These are phyloP conservation scores for Camponotus floridanus DNA, from an alignment of 1,140 invertebrate species.

Conservation along the genomic window DNA sequence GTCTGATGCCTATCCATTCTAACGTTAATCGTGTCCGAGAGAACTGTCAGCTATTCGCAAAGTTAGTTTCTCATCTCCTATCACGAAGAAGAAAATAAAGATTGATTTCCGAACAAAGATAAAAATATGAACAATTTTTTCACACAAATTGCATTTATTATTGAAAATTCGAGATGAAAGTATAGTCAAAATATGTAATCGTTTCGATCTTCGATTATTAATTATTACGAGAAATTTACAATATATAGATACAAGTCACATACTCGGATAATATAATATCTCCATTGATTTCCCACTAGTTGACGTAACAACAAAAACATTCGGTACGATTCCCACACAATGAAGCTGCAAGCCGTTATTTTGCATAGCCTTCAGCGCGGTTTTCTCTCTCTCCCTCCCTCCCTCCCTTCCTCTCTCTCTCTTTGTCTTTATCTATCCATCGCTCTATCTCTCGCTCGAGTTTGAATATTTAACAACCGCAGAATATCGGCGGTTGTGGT, in stretches of 20 bases:
- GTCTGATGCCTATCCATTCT: constrained; percentile 24
- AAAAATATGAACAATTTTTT: neutral
- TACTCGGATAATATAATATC: neutral
- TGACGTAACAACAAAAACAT: constrained; percentile 4
- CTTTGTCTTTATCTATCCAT: no score
- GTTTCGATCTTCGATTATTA: constrained; percentile 13
- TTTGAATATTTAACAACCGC: constrained; percentile 39
- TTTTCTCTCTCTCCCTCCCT: no score
- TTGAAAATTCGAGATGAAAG: no score
- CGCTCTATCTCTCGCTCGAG: neutral
- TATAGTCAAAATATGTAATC: neutral
- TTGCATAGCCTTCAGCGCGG: neutral
- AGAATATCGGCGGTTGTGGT: constrained; percentile 39
- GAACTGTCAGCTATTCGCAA: neutral
- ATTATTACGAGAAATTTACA: neutral
- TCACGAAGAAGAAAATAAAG: neutral
- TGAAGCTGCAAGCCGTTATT: constrained; percentile 41
- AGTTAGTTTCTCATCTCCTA: neutral
- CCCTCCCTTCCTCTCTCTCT: no score
- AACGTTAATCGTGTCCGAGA: neutral
- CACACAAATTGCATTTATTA: neutral
- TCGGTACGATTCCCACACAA: constrained; percentile 36
- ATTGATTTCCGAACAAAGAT: neutral
- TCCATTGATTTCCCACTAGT: constrained; percentile 14
- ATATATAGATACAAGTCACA: neutral